phyloP scores from a whole-genome alignment of 2,113 vertebrate species.

The Chlorocebus sabaeus region DNA sequence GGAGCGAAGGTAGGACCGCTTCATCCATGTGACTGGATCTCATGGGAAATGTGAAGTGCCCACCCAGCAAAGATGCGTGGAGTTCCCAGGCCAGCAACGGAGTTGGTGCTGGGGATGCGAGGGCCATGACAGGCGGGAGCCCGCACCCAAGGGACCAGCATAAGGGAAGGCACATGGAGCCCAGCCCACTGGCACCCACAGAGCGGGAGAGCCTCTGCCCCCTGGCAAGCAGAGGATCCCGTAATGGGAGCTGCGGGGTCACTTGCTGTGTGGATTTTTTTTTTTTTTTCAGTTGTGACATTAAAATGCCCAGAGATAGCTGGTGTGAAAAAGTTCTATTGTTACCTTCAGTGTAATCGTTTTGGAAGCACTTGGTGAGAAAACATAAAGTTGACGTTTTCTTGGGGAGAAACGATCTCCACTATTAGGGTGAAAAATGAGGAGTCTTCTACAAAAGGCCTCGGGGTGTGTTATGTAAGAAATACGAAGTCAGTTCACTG shows the following conservation, averaged over 20 bases:
- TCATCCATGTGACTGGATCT: neutral
- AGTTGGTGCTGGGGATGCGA: rapidly evolving
- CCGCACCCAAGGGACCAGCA: no score
- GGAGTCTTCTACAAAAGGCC: neutral
- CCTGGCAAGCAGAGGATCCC: neutral
- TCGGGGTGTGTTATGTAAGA: neutral
- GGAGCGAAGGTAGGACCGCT: neutral
- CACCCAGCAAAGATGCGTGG: neutral
- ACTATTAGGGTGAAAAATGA: neutral
- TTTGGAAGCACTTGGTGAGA: neutral
- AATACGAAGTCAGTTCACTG: neutral
- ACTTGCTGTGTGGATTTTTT: neutral
- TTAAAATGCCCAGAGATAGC: neutral
- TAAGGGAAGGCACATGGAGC: neutral
- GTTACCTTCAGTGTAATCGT: neutral
- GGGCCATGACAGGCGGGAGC: neutral
- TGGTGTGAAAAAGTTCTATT: neutral
- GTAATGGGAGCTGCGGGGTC: no score
- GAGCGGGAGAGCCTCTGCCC: rapidly evolving
- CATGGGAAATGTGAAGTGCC: neutral
- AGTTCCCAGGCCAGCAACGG: neutral
- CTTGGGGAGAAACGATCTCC: neutral
- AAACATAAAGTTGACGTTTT: neutral
- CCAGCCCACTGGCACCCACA: no score
- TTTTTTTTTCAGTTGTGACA: neutral